These are phyloP conservation scores for Ictalurus furcatus DNA, from an alignment of 2,113 vertebrate genomes.

Conservation along the genomic window DNA sequence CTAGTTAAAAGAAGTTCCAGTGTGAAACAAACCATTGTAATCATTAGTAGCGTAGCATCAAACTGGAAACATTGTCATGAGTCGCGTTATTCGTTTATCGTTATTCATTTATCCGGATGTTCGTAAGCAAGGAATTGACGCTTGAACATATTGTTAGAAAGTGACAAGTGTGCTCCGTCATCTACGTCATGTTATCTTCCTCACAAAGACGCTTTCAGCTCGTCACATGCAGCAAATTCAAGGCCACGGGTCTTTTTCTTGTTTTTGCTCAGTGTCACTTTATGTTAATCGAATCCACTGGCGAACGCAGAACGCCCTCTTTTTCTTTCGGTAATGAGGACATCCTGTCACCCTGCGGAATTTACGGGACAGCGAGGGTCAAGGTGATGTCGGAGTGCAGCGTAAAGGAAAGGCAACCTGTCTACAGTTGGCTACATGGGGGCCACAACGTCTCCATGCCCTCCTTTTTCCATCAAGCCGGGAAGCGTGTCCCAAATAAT, in stretches of 20 bases:
- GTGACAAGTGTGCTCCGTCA: background rate
- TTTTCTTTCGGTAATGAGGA: constrained; percentile 51
- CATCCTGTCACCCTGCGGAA: constrained; percentile 46
- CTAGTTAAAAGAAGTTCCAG: background rate
- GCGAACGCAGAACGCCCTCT: constrained; percentile 41
- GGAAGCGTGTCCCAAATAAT: constrained; percentile 35
- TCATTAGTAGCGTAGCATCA: background rate
- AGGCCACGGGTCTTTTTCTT: constrained; percentile 44
- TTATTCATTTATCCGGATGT: background rate
- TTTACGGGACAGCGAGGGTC: constrained; percentile 48
- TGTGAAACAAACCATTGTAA: background rate
- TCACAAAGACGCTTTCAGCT: background rate
- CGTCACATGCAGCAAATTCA: background rate
- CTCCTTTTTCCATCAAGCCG: background rate
- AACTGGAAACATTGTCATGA: background rate
- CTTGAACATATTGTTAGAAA: background rate
- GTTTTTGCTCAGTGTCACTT: constrained; percentile 52
- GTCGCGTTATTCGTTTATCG: background rate
- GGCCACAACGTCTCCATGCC: background rate
- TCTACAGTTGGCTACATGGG: background rate
- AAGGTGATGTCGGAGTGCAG: constrained; percentile 42
- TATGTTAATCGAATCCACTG: constrained; percentile 53
- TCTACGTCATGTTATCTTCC: background rate
- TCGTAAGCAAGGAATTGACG: background rate
- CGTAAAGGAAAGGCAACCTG: constrained; percentile 28